phyloP scores from a whole-genome alignment of 1,140 invertebrate species.

The Drosophila pruinosa region DNA sequence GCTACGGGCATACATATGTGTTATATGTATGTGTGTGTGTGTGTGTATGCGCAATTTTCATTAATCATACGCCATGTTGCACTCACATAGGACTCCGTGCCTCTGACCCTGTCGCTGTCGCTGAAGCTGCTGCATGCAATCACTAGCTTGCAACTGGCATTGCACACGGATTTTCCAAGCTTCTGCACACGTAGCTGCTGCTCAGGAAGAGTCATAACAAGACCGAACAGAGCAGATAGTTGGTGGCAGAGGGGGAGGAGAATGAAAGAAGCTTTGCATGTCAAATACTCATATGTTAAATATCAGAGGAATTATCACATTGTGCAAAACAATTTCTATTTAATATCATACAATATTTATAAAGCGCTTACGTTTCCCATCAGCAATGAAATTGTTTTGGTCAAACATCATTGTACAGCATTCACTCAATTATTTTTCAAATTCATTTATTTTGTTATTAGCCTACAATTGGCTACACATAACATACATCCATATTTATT shows the following conservation, averaged over 20 bases:
- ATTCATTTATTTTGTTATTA: constrained; percentile 16
- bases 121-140: constrained; percentile 18
- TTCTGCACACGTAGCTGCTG: constrained; percentile 58
- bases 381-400: not conserved
- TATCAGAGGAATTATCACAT: constrained; percentile 1
- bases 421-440: not conserved
- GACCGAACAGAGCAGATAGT: not conserved
- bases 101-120: not conserved
- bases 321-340: not conserved
- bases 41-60: constrained; percentile 43
- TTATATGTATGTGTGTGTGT: not conserved
- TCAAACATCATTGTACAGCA: not conserved
- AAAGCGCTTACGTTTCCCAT: not conserved
- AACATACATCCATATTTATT: too few species aligned
- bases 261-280: constrained; percentile 9
- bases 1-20: constrained; percentile 7
- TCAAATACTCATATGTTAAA: not conserved
- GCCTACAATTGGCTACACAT: constrained; percentile 1
- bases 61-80: constrained; percentile 78
- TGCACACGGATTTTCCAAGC: constrained; percentile 78
- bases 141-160: constrained; percentile 54
- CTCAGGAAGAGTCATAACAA: constrained; percentile 4
- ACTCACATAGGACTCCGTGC: constrained; percentile 45
- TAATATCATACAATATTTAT: constrained; percentile 20
- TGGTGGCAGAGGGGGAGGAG: constrained; percentile 13